Base-by-base conservation (phyloP, 2,888 invertebrate species). In the Orchesella flavescens region DNA sequence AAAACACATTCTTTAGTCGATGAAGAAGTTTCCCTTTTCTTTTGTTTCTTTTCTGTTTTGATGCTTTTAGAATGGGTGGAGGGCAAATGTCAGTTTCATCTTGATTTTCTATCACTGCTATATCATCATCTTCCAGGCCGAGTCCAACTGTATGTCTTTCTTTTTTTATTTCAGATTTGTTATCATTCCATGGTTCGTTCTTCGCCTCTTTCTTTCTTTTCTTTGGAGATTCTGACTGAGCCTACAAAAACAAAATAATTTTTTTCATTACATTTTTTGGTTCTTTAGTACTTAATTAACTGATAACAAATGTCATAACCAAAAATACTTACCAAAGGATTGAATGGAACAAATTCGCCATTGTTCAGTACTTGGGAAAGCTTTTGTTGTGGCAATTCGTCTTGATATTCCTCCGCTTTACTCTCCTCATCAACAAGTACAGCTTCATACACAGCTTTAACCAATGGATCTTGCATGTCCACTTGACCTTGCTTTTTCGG, bases 271-370 rank as follows among this genome's bases (percentile, higher is more conserved):
- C 43, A 66, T 15, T 3, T 59, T 23, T n/a, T n/a, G 63, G n/a
- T n/a, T n/a, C n/a, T n/a, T n/a, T n/a, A n/a, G n/a, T n/a, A n/a
- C n/a, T n/a, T n/a, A n/a, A n/a, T n/a, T n/a, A n/a, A n/a, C n/a
- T n/a, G n/a, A n/a, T n/a, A n/a, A n/a, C n/a, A 44, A 10, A 69
- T 17, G 49, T n/a, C n/a, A 10, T 69, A 4, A 34, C 34, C 34
- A 34, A n/a, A n/a, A 34, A 68, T n/a, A 57, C 55, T 84, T 81
- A 86, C 88, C 84, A 87, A 74, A 19, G 88, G 87, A 85, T 88
- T 88, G 44, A 88, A 87, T 1, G 88, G 86, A 13, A 88, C 85
- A 53, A 87, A 88, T 12, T 88, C 87, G 0, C 79, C 83, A 24
- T 83, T 83, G 9, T 73, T 65, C n/a, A 83, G 63, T 44, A 83